Evolutionary conservation across 2,797 vertebrate species (phyloP).

Genomic region (Philypnodon macrostomus): DNA sequence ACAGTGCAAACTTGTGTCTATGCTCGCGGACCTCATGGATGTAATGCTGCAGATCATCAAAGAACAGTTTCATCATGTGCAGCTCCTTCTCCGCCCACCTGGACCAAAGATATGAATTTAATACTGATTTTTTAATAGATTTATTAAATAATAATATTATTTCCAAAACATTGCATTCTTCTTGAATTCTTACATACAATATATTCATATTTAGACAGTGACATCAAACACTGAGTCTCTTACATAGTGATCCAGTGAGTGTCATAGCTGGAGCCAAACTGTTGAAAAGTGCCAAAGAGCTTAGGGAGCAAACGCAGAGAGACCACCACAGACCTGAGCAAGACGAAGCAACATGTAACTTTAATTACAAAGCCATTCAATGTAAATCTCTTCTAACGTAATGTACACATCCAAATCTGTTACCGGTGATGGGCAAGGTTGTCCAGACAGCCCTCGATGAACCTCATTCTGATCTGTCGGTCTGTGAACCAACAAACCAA

Average conservation of each 20-base stretch:
- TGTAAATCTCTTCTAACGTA: too few species aligned
- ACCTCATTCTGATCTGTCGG: constrained; percentile 97
- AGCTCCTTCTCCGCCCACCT: constrained; percentile 99
- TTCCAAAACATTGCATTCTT: too few species aligned
- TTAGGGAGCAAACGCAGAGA: constrained; percentile 95
- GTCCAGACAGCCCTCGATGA: constrained; percentile 98
- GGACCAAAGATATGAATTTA: too few species aligned
- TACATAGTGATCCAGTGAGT: constrained; percentile 99
- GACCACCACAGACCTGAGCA: constrained; percentile 92
- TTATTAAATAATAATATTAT: too few species aligned
- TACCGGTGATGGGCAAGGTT: constrained; percentile 97
- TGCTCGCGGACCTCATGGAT: constrained; percentile 93
- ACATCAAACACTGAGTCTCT: too few species aligned
- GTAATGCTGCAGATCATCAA: constrained; percentile 96
- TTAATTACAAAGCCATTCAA: not conserved
- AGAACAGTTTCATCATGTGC: constrained; percentile 99
- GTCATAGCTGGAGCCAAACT: constrained; percentile 98
- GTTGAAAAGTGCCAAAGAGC: constrained; percentile 97
- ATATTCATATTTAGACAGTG: too few species aligned
- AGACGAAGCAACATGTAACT: not conserved
- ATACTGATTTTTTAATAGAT: not conserved
- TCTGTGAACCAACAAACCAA: constrained; percentile 99
- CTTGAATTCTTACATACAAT: too few species aligned
- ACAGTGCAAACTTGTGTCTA: constrained; percentile 92
- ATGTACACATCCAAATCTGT: constrained; percentile 30